Conservation (phyloP, 2,113 vertebrate genomes). For the Ceyx cyanopectus region DNA sequence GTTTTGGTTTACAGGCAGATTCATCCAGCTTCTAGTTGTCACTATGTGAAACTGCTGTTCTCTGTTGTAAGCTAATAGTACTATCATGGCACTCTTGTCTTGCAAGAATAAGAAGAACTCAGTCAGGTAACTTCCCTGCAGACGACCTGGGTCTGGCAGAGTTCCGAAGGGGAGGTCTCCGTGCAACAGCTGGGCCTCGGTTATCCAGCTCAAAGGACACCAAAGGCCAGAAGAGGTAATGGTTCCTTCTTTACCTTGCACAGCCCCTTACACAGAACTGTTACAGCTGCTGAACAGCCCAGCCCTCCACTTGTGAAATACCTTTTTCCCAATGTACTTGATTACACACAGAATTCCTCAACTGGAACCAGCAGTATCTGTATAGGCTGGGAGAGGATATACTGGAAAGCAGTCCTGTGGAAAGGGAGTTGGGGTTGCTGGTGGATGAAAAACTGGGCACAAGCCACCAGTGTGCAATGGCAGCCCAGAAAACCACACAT, state of each 20-base stretch:
- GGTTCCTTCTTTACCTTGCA: background rate
- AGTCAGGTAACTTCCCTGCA: conserved; percentile 90
- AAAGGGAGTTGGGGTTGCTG: too few relatives aligned
- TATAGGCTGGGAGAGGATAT: too few relatives aligned
- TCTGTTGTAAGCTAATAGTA: conserved; percentile 2
- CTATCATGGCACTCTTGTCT: conserved; percentile 22
- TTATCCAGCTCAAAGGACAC: conserved; percentile 89
- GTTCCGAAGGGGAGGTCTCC: conserved; percentile 93
- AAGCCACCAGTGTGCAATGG: too few relatives aligned
- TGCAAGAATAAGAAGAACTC: conserved; percentile 91
- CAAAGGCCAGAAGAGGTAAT: conserved; percentile 80
- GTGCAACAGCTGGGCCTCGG: conserved; percentile 94
- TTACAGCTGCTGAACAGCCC: background rate
- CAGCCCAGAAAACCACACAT: too few relatives aligned
- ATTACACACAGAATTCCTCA: background rate
- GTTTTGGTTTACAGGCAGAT: background rate
- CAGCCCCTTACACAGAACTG: fast-evolving
- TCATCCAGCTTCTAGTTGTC: background rate
- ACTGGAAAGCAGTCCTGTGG: too few relatives aligned
- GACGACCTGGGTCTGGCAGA: conserved; percentile 85
- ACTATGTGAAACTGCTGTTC: background rate
- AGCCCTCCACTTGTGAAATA: background rate
- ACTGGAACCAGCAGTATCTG: background rate
- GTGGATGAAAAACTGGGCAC: too few relatives aligned
- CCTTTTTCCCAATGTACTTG: background rate